Evolutionary conservation across 1,140 invertebrate species (phyloP).

Genomic region (Sweltsa coloradensis): DNA sequence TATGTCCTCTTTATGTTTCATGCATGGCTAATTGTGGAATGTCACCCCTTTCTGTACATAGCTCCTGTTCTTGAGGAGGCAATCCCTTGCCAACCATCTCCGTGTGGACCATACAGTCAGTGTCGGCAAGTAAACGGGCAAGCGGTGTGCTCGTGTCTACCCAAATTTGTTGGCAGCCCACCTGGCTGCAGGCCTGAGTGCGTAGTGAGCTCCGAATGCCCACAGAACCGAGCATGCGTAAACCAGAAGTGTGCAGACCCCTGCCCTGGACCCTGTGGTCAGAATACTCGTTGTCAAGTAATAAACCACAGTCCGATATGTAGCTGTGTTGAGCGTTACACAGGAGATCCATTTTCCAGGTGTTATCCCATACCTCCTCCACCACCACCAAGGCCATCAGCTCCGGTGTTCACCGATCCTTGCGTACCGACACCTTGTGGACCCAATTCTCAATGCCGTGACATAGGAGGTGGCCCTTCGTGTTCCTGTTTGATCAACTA

Average conservation of each 20-base stretch:
- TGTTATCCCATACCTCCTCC: constrained; percentile 27
- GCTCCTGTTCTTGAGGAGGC: constrained; percentile 11
- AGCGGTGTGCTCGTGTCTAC: constrained; percentile 36
- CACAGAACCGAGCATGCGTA: constrained; percentile 29
- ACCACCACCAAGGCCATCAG: constrained; percentile 16
- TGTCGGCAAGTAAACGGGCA: constrained; percentile 31
- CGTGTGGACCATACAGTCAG: constrained; percentile 36
- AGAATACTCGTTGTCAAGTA: constrained; percentile 30
- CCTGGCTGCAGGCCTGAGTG: constrained; percentile 34
- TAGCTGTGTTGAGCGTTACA: constrained; percentile 28
- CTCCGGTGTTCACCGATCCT: constrained; percentile 35
- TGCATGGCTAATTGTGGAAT: constrained; percentile 33
- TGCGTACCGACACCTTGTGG: constrained; percentile 58
- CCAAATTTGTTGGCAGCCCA: constrained; percentile 33
- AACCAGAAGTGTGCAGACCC: constrained; percentile 33
- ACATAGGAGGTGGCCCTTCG: constrained; percentile 41
- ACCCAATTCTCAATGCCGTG: constrained; percentile 49
- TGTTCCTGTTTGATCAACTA: constrained; percentile 49
- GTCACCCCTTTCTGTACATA: constrained; percentile 8
- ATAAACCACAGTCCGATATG: constrained; percentile 33
- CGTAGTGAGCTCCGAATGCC: constrained; percentile 30
- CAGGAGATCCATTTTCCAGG: constrained; percentile 37
- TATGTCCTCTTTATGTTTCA: constrained; percentile 17
- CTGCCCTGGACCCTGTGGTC: constrained; percentile 35
- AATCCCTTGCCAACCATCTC: constrained; percentile 26